Conservation (phyloP, 2,888 invertebrate genomes). For the Proisotoma minuta region DNA sequence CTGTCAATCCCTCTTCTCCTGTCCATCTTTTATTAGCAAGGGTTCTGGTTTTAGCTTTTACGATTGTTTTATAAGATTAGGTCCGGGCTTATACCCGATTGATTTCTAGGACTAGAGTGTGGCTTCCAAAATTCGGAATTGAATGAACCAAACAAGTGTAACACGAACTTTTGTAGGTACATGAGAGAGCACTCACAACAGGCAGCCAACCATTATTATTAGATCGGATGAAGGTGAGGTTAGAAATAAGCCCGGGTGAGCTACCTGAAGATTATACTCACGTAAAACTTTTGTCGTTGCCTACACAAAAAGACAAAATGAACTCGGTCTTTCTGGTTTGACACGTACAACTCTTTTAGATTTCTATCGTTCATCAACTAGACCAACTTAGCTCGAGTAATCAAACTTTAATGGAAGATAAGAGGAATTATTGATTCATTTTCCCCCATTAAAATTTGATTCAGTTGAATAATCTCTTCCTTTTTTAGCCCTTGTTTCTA, state of each 20-base stretch:
- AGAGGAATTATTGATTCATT: constrained; percentile 5
- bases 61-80: not conserved
- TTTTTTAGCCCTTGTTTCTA: not conserved
- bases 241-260: not conserved
- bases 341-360: not conserved
- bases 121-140: not conserved
- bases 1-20: too few relatives aligned
- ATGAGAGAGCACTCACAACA: not conserved
- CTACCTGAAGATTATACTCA: not conserved
- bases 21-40: not conserved
- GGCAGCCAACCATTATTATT: too few relatives aligned
- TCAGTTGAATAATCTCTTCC: not conserved
- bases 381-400: not conserved
- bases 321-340: not conserved
- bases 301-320: not conserved
- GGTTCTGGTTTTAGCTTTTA: not conserved
- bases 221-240: not conserved
- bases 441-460: constrained; percentile 1
- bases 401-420: constrained; percentile 2
- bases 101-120: not conserved
- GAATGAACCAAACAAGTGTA: not conserved
- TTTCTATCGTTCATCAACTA: not conserved
- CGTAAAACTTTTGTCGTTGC: not conserved
- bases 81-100: not conserved
- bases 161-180: not conserved